Base-by-base conservation (phyloP, 30 jellyfish, hydroid and myxozoan genomes). In the Clytia hemisphaerica region DNA sequence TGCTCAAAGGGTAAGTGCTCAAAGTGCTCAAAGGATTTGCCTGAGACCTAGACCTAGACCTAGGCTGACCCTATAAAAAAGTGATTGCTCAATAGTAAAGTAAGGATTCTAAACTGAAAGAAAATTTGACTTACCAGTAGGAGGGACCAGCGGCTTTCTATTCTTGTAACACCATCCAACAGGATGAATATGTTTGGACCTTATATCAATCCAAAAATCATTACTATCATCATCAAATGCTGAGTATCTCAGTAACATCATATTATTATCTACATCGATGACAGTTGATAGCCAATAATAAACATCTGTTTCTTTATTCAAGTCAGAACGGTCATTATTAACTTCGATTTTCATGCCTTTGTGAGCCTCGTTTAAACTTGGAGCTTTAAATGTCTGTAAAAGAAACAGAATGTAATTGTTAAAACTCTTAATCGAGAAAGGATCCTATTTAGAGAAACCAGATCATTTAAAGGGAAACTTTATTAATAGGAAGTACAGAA, bases 81-180 rank as follows among this genome's bases (percentile, higher is more conserved):
- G n/a, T n/a, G n/a, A n/a, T n/a, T n/a, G n/a, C n/a, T n/a, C n/a
- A n/a, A n/a, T n/a, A n/a, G n/a, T n/a, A n/a, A n/a, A n/a, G n/a
- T n/a, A n/a, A n/a, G n/a, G n/a, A n/a, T n/a, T n/a, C n/a, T n/a
- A n/a, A n/a, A n/a, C n/a, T n/a, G n/a, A n/a, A n/a, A n/a, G n/a
- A n/a, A n/a, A n/a, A n/a, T n/a, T n/a, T 15, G 38, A 6, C 82
- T 18, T 80, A 87, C 97, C 94, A 36, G 90, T 88, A 14, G 97
- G 97, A 27, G 97, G 97, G 10, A 87, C 88, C 10, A 87, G 90
- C 31, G 78, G 83, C 55, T 61, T 65, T 65, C 88, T 94, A 15
- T 78, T 88, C 48, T 93, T 80, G 73, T 87, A 87, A 61, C 97
- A 87, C 97, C 97, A 87, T 3, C 97, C 97, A 46, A 87, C 93